Conservation (phyloP, 2,888 invertebrate species). For the Oscheius sp. region DNA sequence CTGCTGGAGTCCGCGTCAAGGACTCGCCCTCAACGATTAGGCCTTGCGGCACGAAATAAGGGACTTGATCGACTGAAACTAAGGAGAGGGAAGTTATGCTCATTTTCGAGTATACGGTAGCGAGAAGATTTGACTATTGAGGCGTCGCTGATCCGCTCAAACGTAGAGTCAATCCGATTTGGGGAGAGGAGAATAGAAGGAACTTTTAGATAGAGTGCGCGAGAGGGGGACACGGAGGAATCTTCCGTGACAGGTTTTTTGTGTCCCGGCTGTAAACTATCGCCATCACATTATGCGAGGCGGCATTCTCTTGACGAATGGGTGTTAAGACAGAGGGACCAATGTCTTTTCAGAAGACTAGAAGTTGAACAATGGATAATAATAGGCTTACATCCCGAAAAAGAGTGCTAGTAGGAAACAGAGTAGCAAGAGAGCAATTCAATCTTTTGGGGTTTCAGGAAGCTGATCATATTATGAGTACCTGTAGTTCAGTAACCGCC, state of each 20-base stretch:
- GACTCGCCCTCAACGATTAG: conserved; percentile 28
- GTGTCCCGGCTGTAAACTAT: conserved; percentile 32
- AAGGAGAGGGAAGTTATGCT: neutral
- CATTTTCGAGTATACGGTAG: conserved; percentile 21
- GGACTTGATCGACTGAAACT: neutral
- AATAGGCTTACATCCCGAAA: too few relatives aligned
- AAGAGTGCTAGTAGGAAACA: too few relatives aligned
- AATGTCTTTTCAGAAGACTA: too few relatives aligned
- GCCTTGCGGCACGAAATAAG: conserved; percentile 5
- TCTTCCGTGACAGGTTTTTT: conserved; percentile 33
- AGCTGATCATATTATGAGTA: too few relatives aligned
- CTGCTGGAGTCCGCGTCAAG: conserved; percentile 23
- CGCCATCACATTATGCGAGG: conserved; percentile 28
- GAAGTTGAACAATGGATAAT: too few relatives aligned
- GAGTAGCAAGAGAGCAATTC: too few relatives aligned
- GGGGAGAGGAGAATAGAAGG: neutral
- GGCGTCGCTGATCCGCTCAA: conserved; percentile 34
- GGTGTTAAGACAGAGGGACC: too few relatives aligned
- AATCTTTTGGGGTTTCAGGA: too few relatives aligned
- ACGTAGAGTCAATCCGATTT: conserved; percentile 28
- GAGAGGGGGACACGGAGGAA: conserved; percentile 14
- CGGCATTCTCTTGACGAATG: conserved; percentile 11
- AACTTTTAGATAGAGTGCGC: neutral
- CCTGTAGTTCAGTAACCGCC: too few relatives aligned
- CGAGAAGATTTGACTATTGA: conserved; percentile 30